Evolutionary conservation across 2,797 vertebrate species (phyloP), one percentile per base, ranked within the genome.

Genomic region (Furcifer pardalis): DNA sequence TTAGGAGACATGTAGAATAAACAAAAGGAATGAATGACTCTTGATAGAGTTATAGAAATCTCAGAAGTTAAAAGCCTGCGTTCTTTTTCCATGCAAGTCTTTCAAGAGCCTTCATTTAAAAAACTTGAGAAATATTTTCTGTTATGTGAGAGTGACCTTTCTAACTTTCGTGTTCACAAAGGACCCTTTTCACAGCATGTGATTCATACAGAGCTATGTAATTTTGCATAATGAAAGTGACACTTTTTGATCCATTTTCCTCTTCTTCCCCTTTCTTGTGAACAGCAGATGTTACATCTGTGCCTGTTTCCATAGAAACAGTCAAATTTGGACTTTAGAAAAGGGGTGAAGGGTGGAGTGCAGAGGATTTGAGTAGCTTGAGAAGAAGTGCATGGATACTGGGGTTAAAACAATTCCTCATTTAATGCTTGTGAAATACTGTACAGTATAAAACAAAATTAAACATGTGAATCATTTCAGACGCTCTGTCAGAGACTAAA

Each of bases 301-400:
- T 90, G 89, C 77, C 83, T 84, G 92, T 95, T 94, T 94, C 93
- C 91, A 92, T 92, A 92, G 93, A 87, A 94, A 95, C 91, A 91
- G 77, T 82, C 91, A 87, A 72, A 92, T 91, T 87, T 91, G 88
- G 85, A 90, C 73, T 92, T 90, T 87, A 84, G 35, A 79, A 89
- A 84, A 92, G 89, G 85, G 52, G n/a, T 84, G 35, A 49, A 78
- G 35, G 69, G 89, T 88, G 4, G 21, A 83, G 62, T 79, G 30
- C 79, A 78, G 30, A 59, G 76, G 35, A 56, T 79, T 88, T 4
- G 19, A 88, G 75, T 80, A 84, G 72, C 3, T 85, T 89, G 82
- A 73, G 79, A 93, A 88, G 83, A 77, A 91, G 63, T 89, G 86
- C 84, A 79, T 71, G 84, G 77, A 85, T 92, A 92, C 82, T 82